phyloP scores from a whole-genome alignment of 2,113 vertebrate genomes.

The Synchiropus splendidus region DNA sequence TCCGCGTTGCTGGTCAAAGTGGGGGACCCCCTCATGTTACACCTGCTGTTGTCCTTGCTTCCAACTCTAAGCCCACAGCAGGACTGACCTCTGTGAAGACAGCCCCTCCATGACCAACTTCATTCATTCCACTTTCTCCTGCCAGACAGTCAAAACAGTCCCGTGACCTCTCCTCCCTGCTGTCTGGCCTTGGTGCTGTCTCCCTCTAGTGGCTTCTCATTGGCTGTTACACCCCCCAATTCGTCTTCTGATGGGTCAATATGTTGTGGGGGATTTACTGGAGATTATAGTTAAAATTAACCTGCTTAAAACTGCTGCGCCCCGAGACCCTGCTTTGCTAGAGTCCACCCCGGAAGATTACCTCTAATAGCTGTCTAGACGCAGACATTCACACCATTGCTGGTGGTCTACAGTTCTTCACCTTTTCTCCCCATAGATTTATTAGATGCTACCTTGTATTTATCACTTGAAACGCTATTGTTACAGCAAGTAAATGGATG shows the following conservation, averaged over 20 bases:
- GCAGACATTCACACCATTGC: background rate
- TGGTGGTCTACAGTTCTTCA: background rate
- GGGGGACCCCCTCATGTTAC: conserved; percentile 21
- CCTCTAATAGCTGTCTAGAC: conserved; percentile 36
- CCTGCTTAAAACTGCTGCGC: conserved; percentile 31
- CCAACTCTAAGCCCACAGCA: conserved; percentile 21
- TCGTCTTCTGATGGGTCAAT: background rate
- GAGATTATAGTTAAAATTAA: conserved; percentile 63
- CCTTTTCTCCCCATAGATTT: too few species aligned
- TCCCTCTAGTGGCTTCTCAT: conserved; percentile 49
- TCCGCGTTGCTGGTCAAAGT: too few species aligned
- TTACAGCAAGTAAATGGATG: too few species aligned
- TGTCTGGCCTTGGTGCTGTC: conserved; percentile 4
- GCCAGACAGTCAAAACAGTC: conserved; percentile 1
- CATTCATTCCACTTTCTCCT: conserved; percentile 12
- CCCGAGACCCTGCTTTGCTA: conserved; percentile 17
- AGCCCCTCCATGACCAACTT: background rate
- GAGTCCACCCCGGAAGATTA: conserved; percentile 27
- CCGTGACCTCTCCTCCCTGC: background rate
- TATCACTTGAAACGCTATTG: too few species aligned
- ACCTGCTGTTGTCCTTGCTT: conserved; percentile 30
- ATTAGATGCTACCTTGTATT: too few species aligned
- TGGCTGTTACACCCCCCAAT: conserved; percentile 13
- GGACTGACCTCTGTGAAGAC: conserved; percentile 35
- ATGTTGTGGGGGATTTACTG: conserved; percentile 34